Evolutionary conservation across 2,888 invertebrate genomes (phyloP).

Genomic region (Oegoconia quadripuncta): DNA sequence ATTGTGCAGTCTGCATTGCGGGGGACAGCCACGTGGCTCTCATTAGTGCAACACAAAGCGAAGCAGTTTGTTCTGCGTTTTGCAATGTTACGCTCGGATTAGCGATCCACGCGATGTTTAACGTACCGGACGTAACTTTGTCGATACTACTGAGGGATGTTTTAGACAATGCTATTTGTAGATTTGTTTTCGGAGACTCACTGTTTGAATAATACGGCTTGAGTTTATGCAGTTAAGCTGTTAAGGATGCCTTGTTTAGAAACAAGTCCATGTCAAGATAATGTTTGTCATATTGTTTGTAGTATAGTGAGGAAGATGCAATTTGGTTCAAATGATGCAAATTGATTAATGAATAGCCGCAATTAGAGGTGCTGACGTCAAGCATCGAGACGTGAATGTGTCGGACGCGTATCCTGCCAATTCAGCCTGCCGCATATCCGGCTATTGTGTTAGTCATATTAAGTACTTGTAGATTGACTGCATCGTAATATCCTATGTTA

Average conservation of each 20-base stretch:
- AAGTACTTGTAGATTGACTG: slow-evolving; percentile 7
- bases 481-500: slow-evolving; percentile 5
- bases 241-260: not conserved
- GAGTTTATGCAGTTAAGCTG: not conserved
- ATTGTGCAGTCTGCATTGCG: slow-evolving; percentile 77
- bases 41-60: slow-evolving; percentile 75
- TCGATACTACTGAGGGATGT: slow-evolving; percentile 26
- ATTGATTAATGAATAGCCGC: slow-evolving; percentile 37
- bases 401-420: slow-evolving; percentile 52
- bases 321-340: slow-evolving; percentile 24
- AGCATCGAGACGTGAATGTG: slow-evolving; percentile 49
- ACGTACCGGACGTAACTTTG: slow-evolving; percentile 63
- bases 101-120: slow-evolving; percentile 63
- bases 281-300: not conserved
- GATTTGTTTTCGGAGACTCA: slow-evolving; percentile 1
- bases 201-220: not conserved
- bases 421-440: slow-evolving; percentile 55
- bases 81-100: slow-evolving; percentile 71
- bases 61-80: slow-evolving; percentile 74
- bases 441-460: slow-evolving; percentile 44
- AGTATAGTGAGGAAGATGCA: slow-evolving; percentile 9
- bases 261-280: no score
- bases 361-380: slow-evolving; percentile 54
- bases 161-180: slow-evolving; percentile 25
- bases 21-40: slow-evolving; percentile 77